Evolutionary conservation across 2,797 vertebrate species (phyloP).

Genomic region (Chelon labrosus): DNA sequence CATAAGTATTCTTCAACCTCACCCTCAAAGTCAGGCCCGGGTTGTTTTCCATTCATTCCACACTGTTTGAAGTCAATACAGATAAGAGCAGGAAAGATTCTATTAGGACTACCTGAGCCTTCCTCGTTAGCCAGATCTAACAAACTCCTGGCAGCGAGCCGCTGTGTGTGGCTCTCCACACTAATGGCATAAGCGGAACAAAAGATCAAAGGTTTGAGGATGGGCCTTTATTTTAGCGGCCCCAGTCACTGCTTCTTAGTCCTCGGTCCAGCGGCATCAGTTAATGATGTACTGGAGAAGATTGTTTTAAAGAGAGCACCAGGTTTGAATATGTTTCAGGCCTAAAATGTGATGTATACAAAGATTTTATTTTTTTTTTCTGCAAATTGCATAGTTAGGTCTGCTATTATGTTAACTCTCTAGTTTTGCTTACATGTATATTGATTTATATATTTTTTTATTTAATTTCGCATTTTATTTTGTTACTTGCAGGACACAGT

Average conservation of each 20-base stretch:
- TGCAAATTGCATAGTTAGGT: background rate
- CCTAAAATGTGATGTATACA: conserved; percentile 9
- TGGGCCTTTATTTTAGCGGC: conserved; percentile 51
- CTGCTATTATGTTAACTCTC: background rate
- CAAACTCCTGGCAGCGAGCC: conserved; percentile 61
- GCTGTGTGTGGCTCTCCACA: conserved; percentile 49
- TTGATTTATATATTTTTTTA: background rate
- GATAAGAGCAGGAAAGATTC: conserved; percentile 74
- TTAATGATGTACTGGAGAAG: conserved; percentile 63
- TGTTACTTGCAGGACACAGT: background rate
- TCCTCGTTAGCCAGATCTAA: conserved; percentile 77
- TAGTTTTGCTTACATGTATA: too few species aligned
- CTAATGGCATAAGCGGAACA: conserved; percentile 71
- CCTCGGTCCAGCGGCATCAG: conserved; percentile 45
- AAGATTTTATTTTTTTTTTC: background rate
- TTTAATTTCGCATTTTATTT: too few species aligned
- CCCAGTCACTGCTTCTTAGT: conserved; percentile 33
- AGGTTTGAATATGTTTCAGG: conserved; percentile 25
- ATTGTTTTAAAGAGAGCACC: conserved; percentile 22
- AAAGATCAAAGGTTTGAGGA: conserved; percentile 74
- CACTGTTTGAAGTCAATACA: conserved; percentile 77
- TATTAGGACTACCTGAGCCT: conserved; percentile 75
- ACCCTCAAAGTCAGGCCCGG: conserved; percentile 57
- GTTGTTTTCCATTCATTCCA: conserved; percentile 67
- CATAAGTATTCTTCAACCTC: conserved; percentile 68